Percentiles rank a stretch among this genome's conserved stretches.
phyloP scores from a whole-genome alignment of 2,113 vertebrate genomes.

The Progne subis region DNA sequence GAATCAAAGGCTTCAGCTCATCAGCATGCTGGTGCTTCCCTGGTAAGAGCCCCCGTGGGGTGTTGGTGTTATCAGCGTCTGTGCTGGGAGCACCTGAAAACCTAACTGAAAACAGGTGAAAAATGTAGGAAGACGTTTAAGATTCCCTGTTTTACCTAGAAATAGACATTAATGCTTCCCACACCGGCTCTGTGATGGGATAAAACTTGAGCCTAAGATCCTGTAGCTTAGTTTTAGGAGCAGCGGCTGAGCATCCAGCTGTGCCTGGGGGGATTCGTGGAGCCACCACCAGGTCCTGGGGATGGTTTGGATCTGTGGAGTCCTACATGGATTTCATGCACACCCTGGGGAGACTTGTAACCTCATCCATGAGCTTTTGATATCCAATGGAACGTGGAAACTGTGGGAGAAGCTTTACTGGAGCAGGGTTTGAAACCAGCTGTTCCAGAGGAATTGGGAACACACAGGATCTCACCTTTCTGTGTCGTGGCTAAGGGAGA shows the following conservation, averaged over 20 bases:
- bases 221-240: neutral
- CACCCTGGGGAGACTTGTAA: no score
- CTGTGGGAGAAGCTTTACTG: neutral
- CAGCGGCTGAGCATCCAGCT: no score
- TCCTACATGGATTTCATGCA: neutral
- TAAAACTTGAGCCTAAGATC: neutral
- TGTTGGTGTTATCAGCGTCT: rapidly evolving
- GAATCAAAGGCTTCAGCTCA: neutral
- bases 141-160: neutral
- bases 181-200: rapidly evolving
- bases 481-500: rapidly evolving
- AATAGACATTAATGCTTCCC: neutral
- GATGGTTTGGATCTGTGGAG: neutral
- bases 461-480: neutral
- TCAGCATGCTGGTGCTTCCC: rapidly evolving
- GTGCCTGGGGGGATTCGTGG: neutral
- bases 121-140: neutral
- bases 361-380: rapidly evolving
- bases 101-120: neutral
- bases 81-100: neutral
- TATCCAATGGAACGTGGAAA: rapidly evolving
- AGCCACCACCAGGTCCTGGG: neutral
- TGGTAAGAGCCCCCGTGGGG: rapidly evolving
- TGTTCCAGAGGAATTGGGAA: neutral
- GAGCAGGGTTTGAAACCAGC: neutral